These are phyloP conservation scores for Psix sp. DNA, from an alignment of 1,140 invertebrate genomes.

Conservation along the genomic window DNA sequence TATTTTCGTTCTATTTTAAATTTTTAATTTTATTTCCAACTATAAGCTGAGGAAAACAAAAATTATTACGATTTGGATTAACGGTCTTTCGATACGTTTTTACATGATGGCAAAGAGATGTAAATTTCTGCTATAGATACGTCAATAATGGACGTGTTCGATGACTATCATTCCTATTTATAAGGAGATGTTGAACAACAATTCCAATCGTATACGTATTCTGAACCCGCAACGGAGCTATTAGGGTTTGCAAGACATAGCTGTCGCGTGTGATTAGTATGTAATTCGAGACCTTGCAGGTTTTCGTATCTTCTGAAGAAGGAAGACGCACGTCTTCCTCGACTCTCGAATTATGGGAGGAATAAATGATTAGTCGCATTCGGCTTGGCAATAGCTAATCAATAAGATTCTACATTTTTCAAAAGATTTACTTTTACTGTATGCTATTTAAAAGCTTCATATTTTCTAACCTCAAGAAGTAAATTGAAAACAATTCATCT, in stretches of 20 bases:
- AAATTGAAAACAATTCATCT: too few relatives aligned
- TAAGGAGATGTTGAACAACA: conserved; percentile 45
- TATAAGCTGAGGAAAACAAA: too few relatives aligned
- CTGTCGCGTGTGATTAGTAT: conserved; percentile 62
- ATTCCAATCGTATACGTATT: conserved; percentile 52
- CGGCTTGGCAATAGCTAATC: conserved; percentile 69
- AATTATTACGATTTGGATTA: too few relatives aligned
- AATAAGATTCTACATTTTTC: conserved; percentile 67
- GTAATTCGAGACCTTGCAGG: conserved; percentile 58
- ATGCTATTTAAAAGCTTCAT: too few relatives aligned
- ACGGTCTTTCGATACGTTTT: too few relatives aligned
- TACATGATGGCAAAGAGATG: too few relatives aligned
- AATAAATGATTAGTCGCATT: conserved; percentile 72
- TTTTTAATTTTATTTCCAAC: too few relatives aligned
- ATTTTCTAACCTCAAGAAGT: too few relatives aligned
- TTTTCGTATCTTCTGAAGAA: conserved; percentile 52
- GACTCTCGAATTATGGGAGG: conserved; percentile 60
- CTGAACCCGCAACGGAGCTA: conserved; percentile 22
- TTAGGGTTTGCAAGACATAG: conserved; percentile 23
- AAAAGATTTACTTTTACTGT: conserved; percentile 55
- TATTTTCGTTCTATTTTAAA: too few relatives aligned
- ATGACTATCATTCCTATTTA: conserved; percentile 42
- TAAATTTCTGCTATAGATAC: conserved; percentile 46
- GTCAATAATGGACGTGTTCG: conserved; percentile 40
- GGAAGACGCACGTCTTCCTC: conserved; percentile 59